Evolutionary conservation across 2,888 invertebrate species (phyloP), one percentile per base, ranked within the genome.

Genomic region (Hypomecis punctinalis): DNA sequence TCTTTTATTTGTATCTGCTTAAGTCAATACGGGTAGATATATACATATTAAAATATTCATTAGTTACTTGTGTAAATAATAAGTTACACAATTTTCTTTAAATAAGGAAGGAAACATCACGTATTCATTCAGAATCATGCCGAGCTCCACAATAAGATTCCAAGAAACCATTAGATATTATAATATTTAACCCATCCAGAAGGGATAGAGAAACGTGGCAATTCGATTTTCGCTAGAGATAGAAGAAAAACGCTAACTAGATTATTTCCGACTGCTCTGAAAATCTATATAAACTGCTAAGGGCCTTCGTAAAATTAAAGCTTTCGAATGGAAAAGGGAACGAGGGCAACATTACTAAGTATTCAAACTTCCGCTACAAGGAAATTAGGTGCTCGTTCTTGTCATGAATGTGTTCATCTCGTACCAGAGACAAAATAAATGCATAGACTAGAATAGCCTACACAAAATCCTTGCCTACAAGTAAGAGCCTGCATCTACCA

Each of bases 321-420:
- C 58, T 60, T 43, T 9, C 47, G 47, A 54, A 66, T 61, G 39
- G 47, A 53, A 61, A 56, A 57, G 61, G 53, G 57, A 61, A 57
- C 61, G 57, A 52, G 64, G 51, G 39, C 42, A 48, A 57, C 60
- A 56, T 65, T 66, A 68, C 67, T 61, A 69, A 69, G 70, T 67
- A 66, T 69, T 67, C 68, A 69, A 70, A 72, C 70, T 70, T 70
- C 72, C 72, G 72, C 55, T 66, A 63, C 65, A 72, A 70, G 72
- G 72, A 72, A 72, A 70, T 72, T 72, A 72, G 70, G 61, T 68
- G 62, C 67, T 72, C 70, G 65, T 66, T 62, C 68, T 67, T 67
- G 70, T 65, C 70, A 58, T 58, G 65, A 68, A 66, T 67, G 70
- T 62, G 66, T 70, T 63, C 67, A 66, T 69, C 67, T 68, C 68